These are phyloP conservation scores for Nothoprocta perdicaria DNA, from an alignment of 2,113 vertebrate species.

Conservation along the genomic window DNA sequence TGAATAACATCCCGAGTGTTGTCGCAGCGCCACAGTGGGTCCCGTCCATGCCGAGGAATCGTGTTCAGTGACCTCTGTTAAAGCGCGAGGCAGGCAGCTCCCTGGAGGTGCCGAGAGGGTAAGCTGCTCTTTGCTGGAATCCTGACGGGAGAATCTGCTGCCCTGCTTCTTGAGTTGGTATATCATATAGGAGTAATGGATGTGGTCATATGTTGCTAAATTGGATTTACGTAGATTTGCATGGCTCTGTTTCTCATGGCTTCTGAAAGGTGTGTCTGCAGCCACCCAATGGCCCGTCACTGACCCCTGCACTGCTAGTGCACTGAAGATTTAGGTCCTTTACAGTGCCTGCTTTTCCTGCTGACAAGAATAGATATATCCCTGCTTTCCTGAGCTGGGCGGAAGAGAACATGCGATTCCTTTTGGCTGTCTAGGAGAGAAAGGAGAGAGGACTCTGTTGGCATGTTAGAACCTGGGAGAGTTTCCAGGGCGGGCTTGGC, in stretches of 20 bases:
- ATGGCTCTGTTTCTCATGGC: not conserved
- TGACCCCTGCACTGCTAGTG: not conserved
- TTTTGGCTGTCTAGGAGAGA: slow-evolving; percentile 26
- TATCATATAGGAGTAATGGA: slow-evolving; percentile 41
- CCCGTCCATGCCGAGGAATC: not conserved
- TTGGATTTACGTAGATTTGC: slow-evolving; percentile 44
- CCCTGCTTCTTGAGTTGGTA: slow-evolving; percentile 42
- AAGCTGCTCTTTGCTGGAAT: not conserved
- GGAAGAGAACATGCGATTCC: slow-evolving; percentile 5
- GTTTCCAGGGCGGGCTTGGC: not conserved
- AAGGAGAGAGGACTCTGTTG: not conserved
- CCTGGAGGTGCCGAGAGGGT: not conserved
- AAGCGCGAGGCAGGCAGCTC: not conserved
- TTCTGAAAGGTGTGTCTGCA: slow-evolving; percentile 12
- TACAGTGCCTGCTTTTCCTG: not conserved
- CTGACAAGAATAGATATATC: slow-evolving; percentile 27
- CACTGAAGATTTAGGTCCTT: slow-evolving; percentile 12
- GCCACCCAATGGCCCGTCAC: not conserved
- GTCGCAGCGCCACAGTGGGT: rapidly evolving
- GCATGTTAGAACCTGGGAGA: not conserved
- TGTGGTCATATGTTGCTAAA: not conserved
- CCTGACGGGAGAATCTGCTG: not conserved
- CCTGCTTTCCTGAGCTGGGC: slow-evolving; percentile 18
- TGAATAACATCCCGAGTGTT: not conserved
- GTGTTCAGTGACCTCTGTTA: not conserved